Evolutionary conservation across 37 sponge, comb jelly and placozoan genomes (phyloP), one percentile per base, ranked within the genome.

Genomic region (Axinella damicornis): DNA sequence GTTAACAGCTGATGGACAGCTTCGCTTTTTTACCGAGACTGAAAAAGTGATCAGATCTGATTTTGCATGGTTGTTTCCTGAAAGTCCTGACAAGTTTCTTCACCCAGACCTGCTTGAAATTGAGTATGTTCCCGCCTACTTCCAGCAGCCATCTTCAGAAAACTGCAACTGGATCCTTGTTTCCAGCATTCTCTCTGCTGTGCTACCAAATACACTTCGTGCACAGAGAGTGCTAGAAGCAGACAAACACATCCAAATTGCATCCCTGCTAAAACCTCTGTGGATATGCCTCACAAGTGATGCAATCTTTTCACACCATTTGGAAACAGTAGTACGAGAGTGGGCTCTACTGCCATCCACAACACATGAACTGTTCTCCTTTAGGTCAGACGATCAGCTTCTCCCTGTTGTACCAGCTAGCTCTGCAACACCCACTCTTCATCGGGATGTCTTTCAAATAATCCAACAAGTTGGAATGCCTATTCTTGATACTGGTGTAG

Each of bases 311-410:
- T 5, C 32, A 57, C 22, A 32, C 17, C 59, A 57, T 31, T 32
- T 57, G 59, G 55, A 22, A 31, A 1, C 30, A 32, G 25, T 57
- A 20, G 34, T 75, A 9, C 1, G 27, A 57, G 34, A 75, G 9
- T 75, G 76, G 76, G 76, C 76, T 32, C 20, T 75, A 34, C n/a
- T 75, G 15, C 59, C 55, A 6, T 75, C 76, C 9, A 75, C n/a
- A 16, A 31, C 18, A 6, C 12, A 57, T 75, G 20, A 75, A 27
- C 35, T 55, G 19, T 75, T 57, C 20, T 57, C 59, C 19, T 57
- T 16, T 5, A 55, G 31, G 14, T 32, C 57, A 25, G 20, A 33
- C 1, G 34, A 68, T 18, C 69, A 75, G 31, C 59, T 57, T 1
- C 33, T 75, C 2, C 76, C 76, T 30, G 76, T 75, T 6, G 28